phyloP scores from a whole-genome alignment of 1,140 invertebrate species.

The Drosophila leontia region DNA sequence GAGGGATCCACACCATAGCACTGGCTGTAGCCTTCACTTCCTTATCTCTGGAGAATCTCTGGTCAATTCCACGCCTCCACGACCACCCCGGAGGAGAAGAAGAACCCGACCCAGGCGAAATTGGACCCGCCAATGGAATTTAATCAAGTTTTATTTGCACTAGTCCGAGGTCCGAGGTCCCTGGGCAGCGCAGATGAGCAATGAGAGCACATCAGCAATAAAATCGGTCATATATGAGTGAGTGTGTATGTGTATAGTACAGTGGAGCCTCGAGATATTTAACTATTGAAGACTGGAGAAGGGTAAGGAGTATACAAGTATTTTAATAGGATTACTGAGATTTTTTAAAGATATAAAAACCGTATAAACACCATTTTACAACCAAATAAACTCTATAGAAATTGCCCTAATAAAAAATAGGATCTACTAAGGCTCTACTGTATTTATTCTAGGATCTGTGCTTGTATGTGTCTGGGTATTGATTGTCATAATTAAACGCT shows the following conservation, averaged over 20 bases:
- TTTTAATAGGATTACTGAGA: neutral
- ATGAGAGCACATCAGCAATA: slow-evolving; percentile 63
- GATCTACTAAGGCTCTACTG: neutral
- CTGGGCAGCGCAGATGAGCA: slow-evolving; percentile 68
- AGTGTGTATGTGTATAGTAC: slow-evolving; percentile 16
- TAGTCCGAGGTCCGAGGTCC: slow-evolving; percentile 66
- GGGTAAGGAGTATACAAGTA: neutral
- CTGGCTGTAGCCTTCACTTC: neutral
- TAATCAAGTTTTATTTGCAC: slow-evolving; percentile 82
- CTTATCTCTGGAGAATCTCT: slow-evolving; percentile 28
- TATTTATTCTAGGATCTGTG: slow-evolving; percentile 29
- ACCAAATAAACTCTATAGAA: neutral
- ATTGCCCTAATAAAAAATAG: neutral
- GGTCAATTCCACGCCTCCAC: slow-evolving; percentile 40
- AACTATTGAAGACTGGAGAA: no score
- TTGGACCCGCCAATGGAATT: slow-evolving; percentile 78
- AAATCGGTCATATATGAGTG: slow-evolving; percentile 43
- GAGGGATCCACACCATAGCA: neutral
- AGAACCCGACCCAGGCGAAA: slow-evolving; percentile 50
- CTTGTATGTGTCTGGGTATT: slow-evolving; percentile 58
- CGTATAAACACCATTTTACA: neutral
- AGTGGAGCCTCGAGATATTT: slow-evolving; percentile 3
- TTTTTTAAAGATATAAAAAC: neutral
- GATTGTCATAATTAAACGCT: slow-evolving; percentile 83
- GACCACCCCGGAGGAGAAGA: slow-evolving; percentile 1